Conservation (phyloP, 2,888 invertebrate genomes). For the Argyra leucocephala region DNA sequence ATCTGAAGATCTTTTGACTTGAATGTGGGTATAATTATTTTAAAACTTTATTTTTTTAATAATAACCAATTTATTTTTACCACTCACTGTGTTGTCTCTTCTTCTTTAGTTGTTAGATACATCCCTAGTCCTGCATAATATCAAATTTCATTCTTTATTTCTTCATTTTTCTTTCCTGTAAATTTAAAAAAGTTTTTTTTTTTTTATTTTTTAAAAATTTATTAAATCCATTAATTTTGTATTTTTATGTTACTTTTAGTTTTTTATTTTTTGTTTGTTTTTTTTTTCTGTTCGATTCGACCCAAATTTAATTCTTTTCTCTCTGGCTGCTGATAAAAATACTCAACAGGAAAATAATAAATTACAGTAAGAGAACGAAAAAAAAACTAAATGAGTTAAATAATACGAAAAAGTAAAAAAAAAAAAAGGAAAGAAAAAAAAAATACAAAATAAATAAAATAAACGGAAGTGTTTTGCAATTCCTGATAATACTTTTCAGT, state of each 20-base stretch:
- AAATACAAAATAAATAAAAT: not conserved
- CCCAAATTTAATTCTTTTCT: conserved; percentile 4
- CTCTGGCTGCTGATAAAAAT: not conserved
- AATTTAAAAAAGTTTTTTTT: not conserved
- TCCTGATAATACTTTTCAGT: not conserved
- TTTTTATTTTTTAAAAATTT: not conserved
- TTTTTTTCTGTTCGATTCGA: too few species aligned
- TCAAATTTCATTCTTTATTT: too few species aligned
- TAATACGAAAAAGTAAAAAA: too few species aligned
- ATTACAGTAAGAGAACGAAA: not conserved
- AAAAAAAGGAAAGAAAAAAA: too few species aligned
- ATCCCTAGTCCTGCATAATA: too few species aligned
- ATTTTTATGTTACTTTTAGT: conserved; percentile 2
- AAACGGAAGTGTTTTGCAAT: conserved; percentile 3
- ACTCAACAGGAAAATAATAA: conserved; percentile 6
- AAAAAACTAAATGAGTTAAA: not conserved
- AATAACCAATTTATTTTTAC: too few species aligned
- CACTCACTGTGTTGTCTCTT: too few species aligned
- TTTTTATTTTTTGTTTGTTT: too few species aligned
- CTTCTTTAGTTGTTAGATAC: too few species aligned
- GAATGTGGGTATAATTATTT: too few species aligned
- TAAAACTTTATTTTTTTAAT: too few species aligned
- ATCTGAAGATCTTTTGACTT: too few species aligned
- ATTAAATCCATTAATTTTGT: conserved; percentile 4
- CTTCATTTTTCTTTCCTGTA: not conserved